A percentile compares a stretch with the other conserved stretches of the same genome.
These are phyloP conservation scores for Ageneiosus marmoratus DNA, from an alignment of 2,113 vertebrate genomes.

Conservation along the genomic window DNA sequence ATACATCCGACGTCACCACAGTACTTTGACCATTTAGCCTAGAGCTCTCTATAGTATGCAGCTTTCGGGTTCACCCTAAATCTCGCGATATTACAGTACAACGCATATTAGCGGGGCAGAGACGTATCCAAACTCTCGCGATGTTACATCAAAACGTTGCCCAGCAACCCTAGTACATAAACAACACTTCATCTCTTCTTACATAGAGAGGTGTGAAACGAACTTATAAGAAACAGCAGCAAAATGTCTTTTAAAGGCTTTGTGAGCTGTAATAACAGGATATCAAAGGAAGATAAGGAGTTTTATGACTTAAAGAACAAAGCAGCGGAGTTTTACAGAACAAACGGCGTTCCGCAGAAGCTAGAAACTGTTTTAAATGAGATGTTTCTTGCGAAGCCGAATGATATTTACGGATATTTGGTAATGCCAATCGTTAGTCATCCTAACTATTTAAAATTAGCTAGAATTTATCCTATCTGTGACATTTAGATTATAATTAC, in stretches of 20 bases:
- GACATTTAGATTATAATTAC: neutral
- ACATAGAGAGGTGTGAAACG: neutral
- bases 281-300: slow-evolving; percentile 51
- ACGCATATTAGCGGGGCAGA: too few relatives aligned
- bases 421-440: slow-evolving; percentile 59
- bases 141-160: slow-evolving; percentile 47
- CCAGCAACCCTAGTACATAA: slow-evolving; percentile 48
- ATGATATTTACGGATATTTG: slow-evolving; percentile 80
- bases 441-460: too few relatives aligned
- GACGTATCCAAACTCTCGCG: slow-evolving; percentile 47
- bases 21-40: neutral
- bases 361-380: slow-evolving; percentile 75
- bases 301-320: slow-evolving; percentile 52
- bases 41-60: neutral
- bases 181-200: neutral
- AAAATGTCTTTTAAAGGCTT: slow-evolving; percentile 58
- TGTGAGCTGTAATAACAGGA: neutral
- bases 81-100: slow-evolving; percentile 47
- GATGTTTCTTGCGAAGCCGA: slow-evolving; percentile 67
- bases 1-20: neutral
- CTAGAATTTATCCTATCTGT: neutral
- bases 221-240: neutral
- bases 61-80: neutral
- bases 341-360: slow-evolving; percentile 65
- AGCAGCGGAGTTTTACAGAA: slow-evolving; percentile 75